These are phyloP conservation scores for Lagocephalus sceleratus DNA, from an alignment of 2,797 vertebrate genomes.

Conservation along the genomic window DNA sequence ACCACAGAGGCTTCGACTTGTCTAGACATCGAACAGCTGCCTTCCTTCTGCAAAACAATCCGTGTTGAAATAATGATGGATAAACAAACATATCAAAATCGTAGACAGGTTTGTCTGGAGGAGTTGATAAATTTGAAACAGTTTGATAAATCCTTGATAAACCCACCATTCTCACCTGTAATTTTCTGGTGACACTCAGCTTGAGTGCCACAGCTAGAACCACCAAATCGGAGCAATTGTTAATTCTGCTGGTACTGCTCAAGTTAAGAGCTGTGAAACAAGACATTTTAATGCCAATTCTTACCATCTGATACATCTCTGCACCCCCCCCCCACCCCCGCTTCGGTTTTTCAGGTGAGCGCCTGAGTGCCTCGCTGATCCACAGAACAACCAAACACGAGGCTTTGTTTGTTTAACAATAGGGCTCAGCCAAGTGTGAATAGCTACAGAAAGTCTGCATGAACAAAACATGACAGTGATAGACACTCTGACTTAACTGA, in stretches of 20 bases:
- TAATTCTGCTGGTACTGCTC: no score
- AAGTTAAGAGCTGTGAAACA: background rate
- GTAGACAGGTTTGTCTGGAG: no score
- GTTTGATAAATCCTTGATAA: no score
- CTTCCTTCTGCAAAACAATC: background rate
- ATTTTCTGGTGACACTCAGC: no score
- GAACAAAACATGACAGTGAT: constrained; percentile 54
- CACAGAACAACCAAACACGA: constrained; percentile 33
- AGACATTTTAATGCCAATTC: background rate
- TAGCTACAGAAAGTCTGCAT: constrained; percentile 42
- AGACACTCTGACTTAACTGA: constrained; percentile 44
- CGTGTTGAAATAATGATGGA: no score
- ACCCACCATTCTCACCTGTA: no score
- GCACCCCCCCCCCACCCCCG: constrained; percentile 1
- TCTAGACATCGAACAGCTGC: constrained; percentile 57
- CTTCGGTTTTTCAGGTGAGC: constrained; percentile 52
- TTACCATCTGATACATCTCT: constrained; percentile 7
- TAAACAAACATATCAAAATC: no score
- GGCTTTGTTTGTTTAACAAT: constrained; percentile 64
- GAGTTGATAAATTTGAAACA: no score
- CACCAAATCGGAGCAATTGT: no score
- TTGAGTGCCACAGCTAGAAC: no score
- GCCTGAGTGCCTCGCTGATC: constrained; percentile 40
- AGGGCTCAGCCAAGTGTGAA: constrained; percentile 53
- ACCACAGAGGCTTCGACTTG: constrained; percentile 37